These are phyloP conservation scores for Machaerirhynchus nigripectus DNA, from an alignment of 2,113 vertebrate genomes.

Conservation along the genomic window DNA sequence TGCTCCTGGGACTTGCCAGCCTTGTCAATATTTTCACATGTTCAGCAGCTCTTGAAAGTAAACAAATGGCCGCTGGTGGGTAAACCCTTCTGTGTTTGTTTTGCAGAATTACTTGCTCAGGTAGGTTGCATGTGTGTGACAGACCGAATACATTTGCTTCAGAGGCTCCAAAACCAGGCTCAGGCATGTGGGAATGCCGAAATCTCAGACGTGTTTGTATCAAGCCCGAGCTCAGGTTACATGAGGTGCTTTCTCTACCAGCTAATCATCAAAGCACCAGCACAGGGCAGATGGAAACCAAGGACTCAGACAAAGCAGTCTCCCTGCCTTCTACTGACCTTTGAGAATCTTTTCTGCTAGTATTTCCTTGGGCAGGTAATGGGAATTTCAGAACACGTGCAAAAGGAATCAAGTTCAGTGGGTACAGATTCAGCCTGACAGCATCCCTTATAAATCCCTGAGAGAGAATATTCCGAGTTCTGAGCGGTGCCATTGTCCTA, in stretches of 20 bases:
- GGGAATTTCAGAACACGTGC: neutral
- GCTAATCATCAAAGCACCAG: neutral
- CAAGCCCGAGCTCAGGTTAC: neutral
- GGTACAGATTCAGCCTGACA: neutral
- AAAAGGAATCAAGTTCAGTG: neutral
- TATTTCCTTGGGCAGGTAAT: neutral
- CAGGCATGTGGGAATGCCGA: neutral
- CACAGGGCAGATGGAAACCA: neutral
- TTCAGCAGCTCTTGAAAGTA: slow-evolving; percentile 6
- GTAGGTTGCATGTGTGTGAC: neutral
- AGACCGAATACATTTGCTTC: neutral
- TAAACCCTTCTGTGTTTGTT: slow-evolving; percentile 10
- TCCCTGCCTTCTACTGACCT: neutral
- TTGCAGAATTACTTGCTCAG: neutral
- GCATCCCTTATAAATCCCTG: neutral
- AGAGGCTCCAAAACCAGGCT: neutral
- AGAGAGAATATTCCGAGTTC: neutral
- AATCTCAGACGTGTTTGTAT: neutral
- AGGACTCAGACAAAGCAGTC: neutral
- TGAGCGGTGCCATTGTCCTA: accelerated
- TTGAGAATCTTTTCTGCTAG: neutral
- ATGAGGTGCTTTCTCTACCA: neutral
- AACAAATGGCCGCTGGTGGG: neutral
- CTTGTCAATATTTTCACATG: slow-evolving; percentile 30
- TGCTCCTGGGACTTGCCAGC: neutral